phyloP scores from a whole-genome alignment of 2,113 vertebrate genomes.

The Apteryx mantelli region DNA sequence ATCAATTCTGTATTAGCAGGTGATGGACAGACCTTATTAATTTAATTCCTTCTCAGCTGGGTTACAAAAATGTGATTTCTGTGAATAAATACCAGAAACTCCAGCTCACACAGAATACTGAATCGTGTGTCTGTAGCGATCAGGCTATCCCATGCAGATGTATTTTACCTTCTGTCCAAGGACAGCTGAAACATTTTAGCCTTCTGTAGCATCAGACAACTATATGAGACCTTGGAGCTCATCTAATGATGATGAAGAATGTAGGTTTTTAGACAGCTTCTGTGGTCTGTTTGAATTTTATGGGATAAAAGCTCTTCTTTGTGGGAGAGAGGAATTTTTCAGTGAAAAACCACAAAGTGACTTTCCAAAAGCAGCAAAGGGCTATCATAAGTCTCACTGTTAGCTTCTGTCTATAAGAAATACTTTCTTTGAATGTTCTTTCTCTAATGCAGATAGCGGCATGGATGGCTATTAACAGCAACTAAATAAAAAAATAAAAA shows the following conservation, averaged over 20 bases:
- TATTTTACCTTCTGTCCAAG: background rate
- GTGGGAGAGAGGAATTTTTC: background rate
- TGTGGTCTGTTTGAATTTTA: background rate
- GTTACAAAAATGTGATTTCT: background rate
- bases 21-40: background rate
- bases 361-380: background rate
- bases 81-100: background rate
- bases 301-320: background rate
- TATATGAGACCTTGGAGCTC: background rate
- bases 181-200: background rate
- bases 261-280: background rate
- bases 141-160: background rate
- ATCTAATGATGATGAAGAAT: slow-evolving; percentile 21
- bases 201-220: background rate
- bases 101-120: background rate
- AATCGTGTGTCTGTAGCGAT: slow-evolving; percentile 20
- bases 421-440: background rate
- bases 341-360: background rate
- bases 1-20: background rate
- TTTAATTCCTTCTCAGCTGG: background rate
- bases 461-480: background rate
- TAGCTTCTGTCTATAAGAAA: background rate
- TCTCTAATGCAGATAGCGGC: background rate
- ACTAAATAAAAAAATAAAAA: background rate
- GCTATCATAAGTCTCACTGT: background rate